These are phyloP conservation scores for Nyctibius bracteatus DNA, from an alignment of 2,113 vertebrate species.

Conservation along the genomic window DNA sequence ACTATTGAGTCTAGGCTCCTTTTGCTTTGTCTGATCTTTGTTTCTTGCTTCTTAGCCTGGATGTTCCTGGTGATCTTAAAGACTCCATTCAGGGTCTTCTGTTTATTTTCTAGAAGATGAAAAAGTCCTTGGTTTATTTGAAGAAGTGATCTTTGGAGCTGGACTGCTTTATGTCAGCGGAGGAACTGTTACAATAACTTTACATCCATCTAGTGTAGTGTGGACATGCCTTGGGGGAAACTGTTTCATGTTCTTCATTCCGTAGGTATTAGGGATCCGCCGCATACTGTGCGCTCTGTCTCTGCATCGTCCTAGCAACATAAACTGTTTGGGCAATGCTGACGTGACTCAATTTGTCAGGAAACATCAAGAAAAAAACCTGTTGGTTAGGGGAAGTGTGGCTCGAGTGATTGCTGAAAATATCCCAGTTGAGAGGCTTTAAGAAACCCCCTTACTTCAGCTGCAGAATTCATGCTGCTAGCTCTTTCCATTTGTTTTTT, in stretches of 20 bases:
- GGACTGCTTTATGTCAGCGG: neutral
- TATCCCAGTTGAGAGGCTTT: neutral
- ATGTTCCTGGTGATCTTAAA: neutral
- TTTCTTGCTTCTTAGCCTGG: neutral
- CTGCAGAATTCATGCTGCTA: neutral
- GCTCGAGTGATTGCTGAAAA: conserved; percentile 29
- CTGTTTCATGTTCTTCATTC: neutral
- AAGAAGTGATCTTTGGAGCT: neutral
- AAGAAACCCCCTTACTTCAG: neutral
- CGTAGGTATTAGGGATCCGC: accelerated
- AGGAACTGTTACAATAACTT: neutral
- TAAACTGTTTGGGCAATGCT: neutral
- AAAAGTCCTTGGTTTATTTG: neutral
- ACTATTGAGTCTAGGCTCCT: neutral
- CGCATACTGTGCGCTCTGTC: neutral
- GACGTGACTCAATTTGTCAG: neutral
- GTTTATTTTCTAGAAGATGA: neutral
- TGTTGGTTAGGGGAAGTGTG: conserved; percentile 18
- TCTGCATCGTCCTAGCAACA: neutral
- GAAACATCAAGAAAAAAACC: neutral
- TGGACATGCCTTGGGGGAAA: neutral
- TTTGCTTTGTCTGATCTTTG: neutral
- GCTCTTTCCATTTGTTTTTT: neutral
- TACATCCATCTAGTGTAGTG: neutral
- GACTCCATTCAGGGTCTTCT: neutral